phyloP scores from a whole-genome alignment of 2,797 vertebrate genomes.

The Bovichtus diacanthus region DNA sequence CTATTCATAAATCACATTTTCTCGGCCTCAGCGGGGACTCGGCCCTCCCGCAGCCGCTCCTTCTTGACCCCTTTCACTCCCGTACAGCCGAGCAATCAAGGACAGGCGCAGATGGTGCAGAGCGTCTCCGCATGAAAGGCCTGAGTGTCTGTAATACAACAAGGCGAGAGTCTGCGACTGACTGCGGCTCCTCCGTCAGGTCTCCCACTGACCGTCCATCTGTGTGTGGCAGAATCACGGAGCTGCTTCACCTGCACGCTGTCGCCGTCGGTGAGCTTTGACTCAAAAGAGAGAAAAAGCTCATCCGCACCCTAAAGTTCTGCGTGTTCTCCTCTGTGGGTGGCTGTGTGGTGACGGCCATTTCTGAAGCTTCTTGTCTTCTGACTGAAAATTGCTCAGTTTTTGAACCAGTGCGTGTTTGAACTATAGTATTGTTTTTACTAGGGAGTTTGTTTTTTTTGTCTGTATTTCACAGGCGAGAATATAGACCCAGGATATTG shows the following conservation, averaged over 20 bases:
- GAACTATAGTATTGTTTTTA: too few species aligned
- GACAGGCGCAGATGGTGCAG: slow-evolving; percentile 68
- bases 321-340: background rate
- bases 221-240: slow-evolving; percentile 58
- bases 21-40: slow-evolving; percentile 48
- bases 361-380: background rate
- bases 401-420: background rate
- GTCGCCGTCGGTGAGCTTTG: too few species aligned
- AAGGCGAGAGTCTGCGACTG: slow-evolving; percentile 41
- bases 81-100: slow-evolving; percentile 45
- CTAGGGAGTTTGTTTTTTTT: too few species aligned
- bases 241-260: background rate
- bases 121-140: slow-evolving; percentile 33
- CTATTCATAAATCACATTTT: slow-evolving; percentile 57
- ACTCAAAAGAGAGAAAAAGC: too few species aligned
- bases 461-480: background rate
- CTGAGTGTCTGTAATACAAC: slow-evolving; percentile 9
- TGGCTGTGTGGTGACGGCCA: background rate
- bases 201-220: slow-evolving; percentile 78
- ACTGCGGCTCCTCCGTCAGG: slow-evolving; percentile 42
- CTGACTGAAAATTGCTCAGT: background rate
- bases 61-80: slow-evolving; percentile 60
- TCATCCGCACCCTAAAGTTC: too few species aligned
- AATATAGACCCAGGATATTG: background rate
- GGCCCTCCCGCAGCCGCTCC: slow-evolving; percentile 40